These are phyloP conservation scores for Mycetomoellerius zeteki DNA, from an alignment of 1,140 invertebrate genomes.

Conservation along the genomic window DNA sequence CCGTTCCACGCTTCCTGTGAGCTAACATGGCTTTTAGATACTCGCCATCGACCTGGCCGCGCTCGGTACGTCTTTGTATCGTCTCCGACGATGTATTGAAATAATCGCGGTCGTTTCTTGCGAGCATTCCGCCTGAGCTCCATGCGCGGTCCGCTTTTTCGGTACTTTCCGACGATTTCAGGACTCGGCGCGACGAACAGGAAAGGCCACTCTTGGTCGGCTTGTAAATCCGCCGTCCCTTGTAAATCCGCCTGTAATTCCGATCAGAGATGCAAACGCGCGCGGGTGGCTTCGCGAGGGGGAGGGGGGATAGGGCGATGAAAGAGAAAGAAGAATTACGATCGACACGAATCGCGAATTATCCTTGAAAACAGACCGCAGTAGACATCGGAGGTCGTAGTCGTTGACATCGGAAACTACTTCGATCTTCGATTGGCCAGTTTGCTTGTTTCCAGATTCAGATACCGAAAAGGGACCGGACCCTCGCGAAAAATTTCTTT, in stretches of 20 bases:
- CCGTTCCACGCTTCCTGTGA: background rate
- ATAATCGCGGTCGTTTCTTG: slow-evolving; percentile 70
- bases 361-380: slow-evolving; percentile 79
- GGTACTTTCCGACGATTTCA: slow-evolving; percentile 73
- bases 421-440: slow-evolving; percentile 81
- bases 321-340: slow-evolving; percentile 82
- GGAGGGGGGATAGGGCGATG: slow-evolving; percentile 68
- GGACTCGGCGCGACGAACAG: slow-evolving; percentile 78
- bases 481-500: slow-evolving; percentile 46
- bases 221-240: slow-evolving; percentile 84
- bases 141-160: slow-evolving; percentile 72
- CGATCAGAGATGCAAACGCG: slow-evolving; percentile 73
- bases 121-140: slow-evolving; percentile 55
- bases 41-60: background rate
- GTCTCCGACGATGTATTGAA: slow-evolving; percentile 59
- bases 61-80: slow-evolving; percentile 46
- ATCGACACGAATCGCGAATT: slow-evolving; percentile 85
- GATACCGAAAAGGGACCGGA: slow-evolving; percentile 50
- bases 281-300: slow-evolving; percentile 24
- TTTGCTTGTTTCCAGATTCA: slow-evolving; percentile 61
- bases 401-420: slow-evolving; percentile 85
- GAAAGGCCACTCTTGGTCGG: slow-evolving; percentile 85
- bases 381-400: slow-evolving; percentile 78
- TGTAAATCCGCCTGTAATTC: slow-evolving; percentile 85
- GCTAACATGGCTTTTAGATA: background rate